phyloP scores from a whole-genome alignment of 2,797 vertebrate genomes.

The Thamnophis elegans region DNA sequence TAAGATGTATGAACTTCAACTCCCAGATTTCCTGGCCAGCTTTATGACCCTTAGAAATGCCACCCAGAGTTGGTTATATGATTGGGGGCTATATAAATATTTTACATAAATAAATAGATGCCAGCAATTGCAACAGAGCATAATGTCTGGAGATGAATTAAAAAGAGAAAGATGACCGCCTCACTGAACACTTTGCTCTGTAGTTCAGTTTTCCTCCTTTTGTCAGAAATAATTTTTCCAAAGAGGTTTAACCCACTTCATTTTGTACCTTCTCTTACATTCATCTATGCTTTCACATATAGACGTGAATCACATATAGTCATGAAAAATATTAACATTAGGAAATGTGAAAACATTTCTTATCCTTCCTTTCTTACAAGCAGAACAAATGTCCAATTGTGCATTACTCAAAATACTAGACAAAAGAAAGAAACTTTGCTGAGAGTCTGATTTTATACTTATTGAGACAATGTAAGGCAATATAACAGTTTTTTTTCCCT shows the following conservation, averaged over 20 bases:
- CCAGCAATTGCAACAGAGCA: background rate
- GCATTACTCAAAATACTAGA: constrained; percentile 4
- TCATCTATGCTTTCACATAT: background rate
- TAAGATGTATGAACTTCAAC: background rate
- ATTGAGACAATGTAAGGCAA: constrained; percentile 13
- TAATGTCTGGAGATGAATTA: background rate
- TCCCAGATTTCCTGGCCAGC: background rate
- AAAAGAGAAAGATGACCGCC: background rate
- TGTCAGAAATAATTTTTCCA: background rate
- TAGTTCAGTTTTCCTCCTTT: background rate
- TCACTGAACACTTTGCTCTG: background rate
- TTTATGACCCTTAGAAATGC: background rate
- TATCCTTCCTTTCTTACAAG: background rate
- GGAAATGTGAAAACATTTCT: background rate
- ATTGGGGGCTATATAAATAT: background rate
- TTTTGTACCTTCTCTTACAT: background rate
- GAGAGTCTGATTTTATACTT: constrained; percentile 8
- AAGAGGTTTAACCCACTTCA: background rate
- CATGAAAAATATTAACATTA: background rate
- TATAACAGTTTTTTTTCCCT: background rate
- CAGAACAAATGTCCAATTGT: background rate
- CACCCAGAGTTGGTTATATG: background rate
- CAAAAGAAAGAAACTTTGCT: background rate
- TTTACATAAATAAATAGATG: background rate
- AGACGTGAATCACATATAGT: background rate